Conservation (phyloP, 2,113 vertebrate species). For the Ctenomys sociabilis region DNA sequence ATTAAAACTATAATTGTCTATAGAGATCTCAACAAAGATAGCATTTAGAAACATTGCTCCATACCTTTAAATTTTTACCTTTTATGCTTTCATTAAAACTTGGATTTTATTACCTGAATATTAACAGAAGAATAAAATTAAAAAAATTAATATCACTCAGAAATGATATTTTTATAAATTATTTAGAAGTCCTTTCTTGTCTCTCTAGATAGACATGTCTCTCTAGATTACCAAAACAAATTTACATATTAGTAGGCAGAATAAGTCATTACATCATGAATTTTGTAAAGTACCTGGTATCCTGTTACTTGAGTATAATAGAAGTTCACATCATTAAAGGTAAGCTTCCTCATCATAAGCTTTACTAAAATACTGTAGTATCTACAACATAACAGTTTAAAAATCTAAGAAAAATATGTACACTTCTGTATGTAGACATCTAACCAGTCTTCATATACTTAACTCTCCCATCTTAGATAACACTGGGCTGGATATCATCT, state of each 20-base stretch:
- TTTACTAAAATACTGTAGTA: neutral
- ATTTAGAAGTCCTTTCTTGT: slow-evolving; percentile 8
- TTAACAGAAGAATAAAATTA: slow-evolving; percentile 9
- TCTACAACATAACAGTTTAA: neutral
- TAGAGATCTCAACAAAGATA: neutral
- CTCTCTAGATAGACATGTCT: neutral
- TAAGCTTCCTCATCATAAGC: neutral
- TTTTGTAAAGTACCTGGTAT: neutral
- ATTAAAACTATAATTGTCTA: neutral
- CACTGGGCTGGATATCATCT: neutral
- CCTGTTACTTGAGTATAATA: neutral
- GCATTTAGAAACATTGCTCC: neutral
- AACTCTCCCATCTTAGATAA: neutral
- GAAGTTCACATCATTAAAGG: neutral
- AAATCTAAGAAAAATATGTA: neutral
- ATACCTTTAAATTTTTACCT: neutral
- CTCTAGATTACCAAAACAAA: slow-evolving; percentile 22
- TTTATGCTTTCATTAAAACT: neutral
- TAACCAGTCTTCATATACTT: neutral
- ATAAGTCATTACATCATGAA: neutral
- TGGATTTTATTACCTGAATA: neutral
- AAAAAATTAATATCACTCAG: neutral
- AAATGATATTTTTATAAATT: slow-evolving; percentile 11
- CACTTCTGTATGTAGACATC: neutral
- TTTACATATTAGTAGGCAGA: neutral